Conservation (phyloP, 2,888 invertebrate species). For the Drosophila mulleri region DNA sequence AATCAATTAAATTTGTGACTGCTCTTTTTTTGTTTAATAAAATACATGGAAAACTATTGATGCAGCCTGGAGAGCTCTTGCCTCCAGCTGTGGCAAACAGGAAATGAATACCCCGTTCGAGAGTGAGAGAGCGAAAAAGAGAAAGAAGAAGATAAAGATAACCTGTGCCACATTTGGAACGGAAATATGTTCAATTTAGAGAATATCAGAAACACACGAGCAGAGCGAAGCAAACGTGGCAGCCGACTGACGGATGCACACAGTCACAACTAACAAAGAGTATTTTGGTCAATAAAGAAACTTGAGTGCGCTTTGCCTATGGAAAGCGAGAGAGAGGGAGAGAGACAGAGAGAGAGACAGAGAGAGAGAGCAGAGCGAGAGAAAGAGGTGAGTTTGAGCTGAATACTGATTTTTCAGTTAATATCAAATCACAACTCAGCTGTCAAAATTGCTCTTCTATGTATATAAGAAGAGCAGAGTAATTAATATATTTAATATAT, state of each 20-base stretch:
- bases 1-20: not conserved
- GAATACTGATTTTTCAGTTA: not conserved
- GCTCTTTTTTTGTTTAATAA: not conserved
- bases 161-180: conserved; percentile 47
- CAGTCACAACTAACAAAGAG: not conserved
- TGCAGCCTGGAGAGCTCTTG: conserved; percentile 3
- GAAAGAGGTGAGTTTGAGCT: too few relatives aligned
- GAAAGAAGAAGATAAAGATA: not conserved
- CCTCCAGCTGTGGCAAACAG: conserved; percentile 53
- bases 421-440: not conserved
- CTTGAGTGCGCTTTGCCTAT: conserved; percentile 3
- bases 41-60: not conserved
- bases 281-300: not conserved
- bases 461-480: too few relatives aligned
- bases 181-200: conserved; percentile 75
- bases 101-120: conserved; percentile 61
- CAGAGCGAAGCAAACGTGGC: conserved; percentile 12
- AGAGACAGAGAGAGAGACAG: too few relatives aligned
- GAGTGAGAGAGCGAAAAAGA: not conserved
- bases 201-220: conserved; percentile 49
- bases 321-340: not conserved
- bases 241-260: conserved; percentile 52
- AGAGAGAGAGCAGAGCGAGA: too few relatives aligned
- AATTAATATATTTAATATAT: too few relatives aligned
- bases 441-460: too few relatives aligned